A percentile compares a stretch with the other conserved stretches of the same genome.
Evolutionary conservation across 2,888 invertebrate species (phyloP).

Genomic region (Scaptomyza tumidula): DNA sequence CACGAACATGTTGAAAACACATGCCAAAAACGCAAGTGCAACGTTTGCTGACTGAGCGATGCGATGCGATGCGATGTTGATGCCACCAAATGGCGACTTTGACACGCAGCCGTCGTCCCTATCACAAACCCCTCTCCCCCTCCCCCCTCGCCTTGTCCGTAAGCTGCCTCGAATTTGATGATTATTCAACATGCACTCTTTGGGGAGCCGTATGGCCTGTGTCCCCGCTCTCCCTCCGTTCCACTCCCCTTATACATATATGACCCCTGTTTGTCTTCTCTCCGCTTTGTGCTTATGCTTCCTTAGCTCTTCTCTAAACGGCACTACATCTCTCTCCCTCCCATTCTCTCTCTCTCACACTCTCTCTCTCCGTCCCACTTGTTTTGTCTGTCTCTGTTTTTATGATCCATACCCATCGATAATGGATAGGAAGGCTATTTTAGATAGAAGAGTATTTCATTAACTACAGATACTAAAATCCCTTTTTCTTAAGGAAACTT

Average conservation of each 20-base stretch:
- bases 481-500: not conserved
- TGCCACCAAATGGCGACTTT: slow-evolving; percentile 51
- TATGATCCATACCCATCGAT: not conserved
- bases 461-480: too few relatives aligned
- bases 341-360: too few relatives aligned
- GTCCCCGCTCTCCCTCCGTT: not conserved
- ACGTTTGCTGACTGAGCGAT: slow-evolving; percentile 33
- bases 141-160: slow-evolving; percentile 8
- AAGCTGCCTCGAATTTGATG: slow-evolving; percentile 52
- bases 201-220: slow-evolving; percentile 73
- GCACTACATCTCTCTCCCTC: slow-evolving; percentile 1
- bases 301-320: slow-evolving; percentile 36
- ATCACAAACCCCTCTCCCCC: not conserved
- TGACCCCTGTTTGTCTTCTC: not conserved
- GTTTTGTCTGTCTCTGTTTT: slow-evolving; percentile 8
- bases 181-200: slow-evolving; percentile 82
- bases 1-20: slow-evolving; percentile 68
- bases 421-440: not conserved
- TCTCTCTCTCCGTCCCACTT: too few relatives aligned
- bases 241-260: not conserved
- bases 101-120: slow-evolving; percentile 47
- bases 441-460: too few relatives aligned
- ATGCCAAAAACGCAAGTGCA: slow-evolving; percentile 76
- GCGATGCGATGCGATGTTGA: slow-evolving; percentile 7
- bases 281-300: slow-evolving; percentile 43